A percentile compares a stretch with the other conserved stretches of the same genome.
These are phyloP conservation scores for Eretmochelys imbricata DNA, from an alignment of 2,113 vertebrate genomes.

Conservation along the genomic window DNA sequence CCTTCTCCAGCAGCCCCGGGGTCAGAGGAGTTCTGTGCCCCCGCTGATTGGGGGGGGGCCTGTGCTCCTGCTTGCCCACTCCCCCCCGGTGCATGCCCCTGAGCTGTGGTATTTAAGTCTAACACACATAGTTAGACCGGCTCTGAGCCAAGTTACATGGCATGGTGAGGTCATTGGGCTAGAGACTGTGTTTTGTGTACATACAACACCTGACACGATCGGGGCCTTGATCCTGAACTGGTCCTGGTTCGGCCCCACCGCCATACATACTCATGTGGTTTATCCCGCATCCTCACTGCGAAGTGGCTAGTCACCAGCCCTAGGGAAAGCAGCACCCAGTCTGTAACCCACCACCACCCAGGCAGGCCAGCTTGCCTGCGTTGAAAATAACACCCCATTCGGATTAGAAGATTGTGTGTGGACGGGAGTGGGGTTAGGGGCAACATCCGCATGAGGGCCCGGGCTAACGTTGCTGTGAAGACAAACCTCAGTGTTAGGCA, in stretches of 20 bases:
- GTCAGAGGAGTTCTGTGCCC: too few relatives aligned
- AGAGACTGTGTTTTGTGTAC: neutral
- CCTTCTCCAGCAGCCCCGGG: too few relatives aligned
- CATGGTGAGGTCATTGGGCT: neutral
- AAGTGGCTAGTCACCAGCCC: neutral
- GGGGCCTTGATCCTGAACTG: neutral
- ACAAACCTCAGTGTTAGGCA: neutral
- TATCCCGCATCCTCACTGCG: neutral
- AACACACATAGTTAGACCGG: neutral
- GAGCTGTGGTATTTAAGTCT: neutral
- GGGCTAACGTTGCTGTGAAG: neutral
- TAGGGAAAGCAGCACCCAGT: neutral
- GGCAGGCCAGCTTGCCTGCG: neutral
- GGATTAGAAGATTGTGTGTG: neutral
- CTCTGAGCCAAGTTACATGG: neutral
- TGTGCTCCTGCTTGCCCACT: too few relatives aligned
- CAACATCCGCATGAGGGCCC: neutral
- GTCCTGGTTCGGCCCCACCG: neutral
- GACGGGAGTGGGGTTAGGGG: too few relatives aligned
- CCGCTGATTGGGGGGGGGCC: too few relatives aligned
- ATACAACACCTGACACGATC: neutral
- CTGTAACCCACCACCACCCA: too few relatives aligned
- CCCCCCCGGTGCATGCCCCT: too few relatives aligned
- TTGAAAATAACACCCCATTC: neutral
- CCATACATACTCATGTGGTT: neutral